Conservation (phyloP, 2,888 invertebrate genomes). For the Lasius fuliginosus region DNA sequence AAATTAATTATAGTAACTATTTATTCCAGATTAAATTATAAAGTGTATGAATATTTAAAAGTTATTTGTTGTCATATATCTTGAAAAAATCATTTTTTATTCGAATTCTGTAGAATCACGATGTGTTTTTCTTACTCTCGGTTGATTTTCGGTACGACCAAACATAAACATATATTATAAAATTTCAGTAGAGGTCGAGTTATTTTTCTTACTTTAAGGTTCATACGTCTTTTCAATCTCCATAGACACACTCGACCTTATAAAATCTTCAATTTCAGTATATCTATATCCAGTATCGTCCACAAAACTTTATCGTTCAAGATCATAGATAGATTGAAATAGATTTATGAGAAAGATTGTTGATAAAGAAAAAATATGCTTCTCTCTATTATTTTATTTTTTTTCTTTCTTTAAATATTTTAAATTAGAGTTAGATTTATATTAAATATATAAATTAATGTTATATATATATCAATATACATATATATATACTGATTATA, state of each 20-base stretch:
- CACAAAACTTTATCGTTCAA: background rate
- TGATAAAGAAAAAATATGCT: background rate
- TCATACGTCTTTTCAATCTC: conserved; percentile 37
- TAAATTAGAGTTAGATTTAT: background rate
- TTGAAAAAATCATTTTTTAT: conserved; percentile 29
- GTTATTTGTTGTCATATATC: too few species aligned
- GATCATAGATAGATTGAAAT: background rate
- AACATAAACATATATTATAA: conserved; percentile 78
- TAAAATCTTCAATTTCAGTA: conserved; percentile 24
- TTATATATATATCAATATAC: background rate
- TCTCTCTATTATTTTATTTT: background rate
- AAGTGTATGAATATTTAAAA: background rate
- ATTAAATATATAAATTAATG: background rate
- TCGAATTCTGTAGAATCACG: background rate
- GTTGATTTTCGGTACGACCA: conserved; percentile 46
- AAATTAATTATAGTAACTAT: background rate
- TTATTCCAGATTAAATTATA: background rate
- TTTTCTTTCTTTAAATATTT: background rate
- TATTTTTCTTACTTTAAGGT: conserved; percentile 57
- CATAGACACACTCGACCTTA: background rate
- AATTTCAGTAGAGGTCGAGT: conserved; percentile 64
- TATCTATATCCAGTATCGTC: background rate
- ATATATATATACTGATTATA: background rate
- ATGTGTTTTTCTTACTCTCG: conserved; percentile 52
- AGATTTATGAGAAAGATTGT: background rate